phyloP scores from a whole-genome alignment of 2,888 invertebrate species.

The Agriopis leucophaearia region DNA sequence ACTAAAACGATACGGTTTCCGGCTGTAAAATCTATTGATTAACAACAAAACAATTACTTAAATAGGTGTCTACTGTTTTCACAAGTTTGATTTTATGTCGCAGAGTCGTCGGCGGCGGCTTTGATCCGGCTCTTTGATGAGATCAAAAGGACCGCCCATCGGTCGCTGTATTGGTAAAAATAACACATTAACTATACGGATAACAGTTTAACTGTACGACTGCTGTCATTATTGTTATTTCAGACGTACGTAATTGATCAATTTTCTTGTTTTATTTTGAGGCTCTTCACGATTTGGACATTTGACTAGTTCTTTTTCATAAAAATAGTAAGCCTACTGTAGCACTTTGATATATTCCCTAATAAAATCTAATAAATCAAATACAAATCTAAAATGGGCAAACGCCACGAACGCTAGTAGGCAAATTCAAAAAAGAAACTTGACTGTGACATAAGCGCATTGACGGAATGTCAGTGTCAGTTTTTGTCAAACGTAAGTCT shows the following conservation, averaged over 20 bases:
- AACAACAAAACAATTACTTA: slow-evolving; percentile 49
- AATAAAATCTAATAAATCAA: no score
- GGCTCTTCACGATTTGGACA: background rate
- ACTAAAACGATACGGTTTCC: slow-evolving; percentile 49
- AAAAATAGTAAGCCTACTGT: no score
- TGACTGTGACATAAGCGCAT: no score
- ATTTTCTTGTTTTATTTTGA: background rate
- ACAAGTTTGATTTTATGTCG: slow-evolving; percentile 59
- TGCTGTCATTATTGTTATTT: background rate
- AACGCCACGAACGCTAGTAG: no score
- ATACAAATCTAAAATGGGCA: no score
- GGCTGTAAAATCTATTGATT: slow-evolving; percentile 57
- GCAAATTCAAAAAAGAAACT: no score
- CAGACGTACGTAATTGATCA: background rate
- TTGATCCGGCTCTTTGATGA: slow-evolving; percentile 56
- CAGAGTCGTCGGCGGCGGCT: slow-evolving; percentile 47
- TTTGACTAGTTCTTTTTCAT: background rate
- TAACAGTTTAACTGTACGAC: slow-evolving; percentile 28
- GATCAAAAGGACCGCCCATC: slow-evolving; percentile 76
- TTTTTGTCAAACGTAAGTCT: no score
- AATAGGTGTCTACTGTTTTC: slow-evolving; percentile 58
- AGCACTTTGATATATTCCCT: no score
- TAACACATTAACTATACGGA: slow-evolving; percentile 63
- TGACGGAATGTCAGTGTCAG: no score
- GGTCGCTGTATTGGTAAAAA: slow-evolving; percentile 80